Conservation (phyloP, 2,888 invertebrate species). For the Metacarcinus magister region DNA sequence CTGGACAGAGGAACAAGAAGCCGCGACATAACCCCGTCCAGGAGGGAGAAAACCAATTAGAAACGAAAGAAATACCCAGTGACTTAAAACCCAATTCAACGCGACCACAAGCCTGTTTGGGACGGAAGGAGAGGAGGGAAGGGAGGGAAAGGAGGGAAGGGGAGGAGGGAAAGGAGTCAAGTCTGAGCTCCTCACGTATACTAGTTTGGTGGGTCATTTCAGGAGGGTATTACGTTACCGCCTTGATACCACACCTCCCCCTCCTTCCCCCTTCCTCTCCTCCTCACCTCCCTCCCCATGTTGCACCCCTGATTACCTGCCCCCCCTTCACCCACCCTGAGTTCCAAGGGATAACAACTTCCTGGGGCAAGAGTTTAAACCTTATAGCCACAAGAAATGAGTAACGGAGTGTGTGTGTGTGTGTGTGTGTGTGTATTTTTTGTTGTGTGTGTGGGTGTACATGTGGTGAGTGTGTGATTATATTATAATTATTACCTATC, state of each 20-base stretch:
- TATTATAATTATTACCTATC: no score
- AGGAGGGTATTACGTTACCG: slow-evolving; percentile 27
- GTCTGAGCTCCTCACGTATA: slow-evolving; percentile 43
- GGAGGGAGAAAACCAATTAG: slow-evolving; percentile 22
- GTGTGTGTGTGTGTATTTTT: not conserved
- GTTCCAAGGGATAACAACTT: not conserved
- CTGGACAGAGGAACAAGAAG: not conserved
- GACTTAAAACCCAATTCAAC: slow-evolving; percentile 35
- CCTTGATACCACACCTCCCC: not conserved
- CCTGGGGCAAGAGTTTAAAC: not conserved
- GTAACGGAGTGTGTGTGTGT: slow-evolving; percentile 17
- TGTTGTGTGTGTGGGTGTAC: not conserved
- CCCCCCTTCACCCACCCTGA: not conserved
- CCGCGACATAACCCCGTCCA: not conserved
- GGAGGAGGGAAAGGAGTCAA: not conserved
- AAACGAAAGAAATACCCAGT: not conserved
- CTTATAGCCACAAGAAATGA: not conserved
- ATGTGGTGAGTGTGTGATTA: not conserved
- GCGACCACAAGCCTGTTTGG: slow-evolving; percentile 4
- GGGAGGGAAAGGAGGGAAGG: not conserved
- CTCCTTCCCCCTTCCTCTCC: not conserved
- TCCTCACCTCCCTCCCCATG: not conserved
- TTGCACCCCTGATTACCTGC: not conserved
- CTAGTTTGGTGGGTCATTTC: slow-evolving; percentile 22
- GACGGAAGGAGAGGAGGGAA: not conserved